A percentile compares a stretch with the other conserved stretches of the same genome.
Evolutionary conservation across 2,113 vertebrate species (phyloP).

Genomic region (Quiscalus mexicanus): DNA sequence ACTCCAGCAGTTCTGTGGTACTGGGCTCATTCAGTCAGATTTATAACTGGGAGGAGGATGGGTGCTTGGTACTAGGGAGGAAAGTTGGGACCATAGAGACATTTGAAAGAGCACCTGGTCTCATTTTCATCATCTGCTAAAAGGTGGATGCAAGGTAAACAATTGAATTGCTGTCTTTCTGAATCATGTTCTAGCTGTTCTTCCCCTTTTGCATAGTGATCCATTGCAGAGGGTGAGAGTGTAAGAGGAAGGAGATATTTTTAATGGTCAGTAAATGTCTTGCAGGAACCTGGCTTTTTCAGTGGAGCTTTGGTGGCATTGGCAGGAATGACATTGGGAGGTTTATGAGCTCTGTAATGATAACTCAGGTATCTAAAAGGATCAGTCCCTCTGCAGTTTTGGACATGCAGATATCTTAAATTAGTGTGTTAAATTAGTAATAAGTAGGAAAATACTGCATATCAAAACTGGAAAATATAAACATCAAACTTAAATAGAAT

Average conservation of each 20-base stretch:
- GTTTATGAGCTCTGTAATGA: accelerated
- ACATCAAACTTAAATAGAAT: not conserved
- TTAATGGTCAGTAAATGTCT: not conserved
- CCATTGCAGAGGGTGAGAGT: not conserved
- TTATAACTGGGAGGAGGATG: not conserved
- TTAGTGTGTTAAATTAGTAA: not conserved
- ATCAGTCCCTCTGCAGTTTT: not conserved
- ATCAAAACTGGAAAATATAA: not conserved
- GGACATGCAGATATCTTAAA: not conserved
- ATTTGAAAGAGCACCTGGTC: not conserved
- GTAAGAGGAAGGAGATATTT: not conserved
- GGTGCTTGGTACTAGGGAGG: not conserved
- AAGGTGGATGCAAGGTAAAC: not conserved
- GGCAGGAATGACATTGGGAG: not conserved
- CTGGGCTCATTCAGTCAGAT: not conserved
- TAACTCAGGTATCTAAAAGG: not conserved
- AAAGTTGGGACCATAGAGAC: not conserved
- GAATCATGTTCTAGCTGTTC: not conserved
- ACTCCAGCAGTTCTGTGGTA: not conserved
- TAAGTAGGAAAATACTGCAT: not conserved
- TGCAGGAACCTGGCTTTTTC: not conserved
- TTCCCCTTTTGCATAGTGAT: not conserved
- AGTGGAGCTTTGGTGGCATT: not conserved
- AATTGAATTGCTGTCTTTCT: not conserved
- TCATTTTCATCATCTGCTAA: not conserved